phyloP scores from a whole-genome alignment of 2,888 invertebrate species.

The Ametastegia equiseti region DNA sequence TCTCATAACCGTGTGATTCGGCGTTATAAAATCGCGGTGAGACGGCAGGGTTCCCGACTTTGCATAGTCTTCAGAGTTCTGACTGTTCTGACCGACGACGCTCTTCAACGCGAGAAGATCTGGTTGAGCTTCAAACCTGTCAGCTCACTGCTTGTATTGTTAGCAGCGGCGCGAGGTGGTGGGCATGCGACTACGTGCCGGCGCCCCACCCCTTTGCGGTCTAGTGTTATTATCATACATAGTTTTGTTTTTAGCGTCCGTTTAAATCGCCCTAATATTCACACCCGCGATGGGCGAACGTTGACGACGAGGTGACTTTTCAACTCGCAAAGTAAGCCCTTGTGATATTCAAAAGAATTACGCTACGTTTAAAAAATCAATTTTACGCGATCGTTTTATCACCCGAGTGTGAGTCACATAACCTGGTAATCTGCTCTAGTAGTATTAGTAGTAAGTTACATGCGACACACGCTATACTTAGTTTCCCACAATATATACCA shows the following conservation, averaged over 20 bases:
- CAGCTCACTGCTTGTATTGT: slow-evolving; percentile 9
- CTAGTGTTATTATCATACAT: slow-evolving; percentile 18
- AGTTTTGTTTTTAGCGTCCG: slow-evolving; percentile 29
- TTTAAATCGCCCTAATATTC: neutral
- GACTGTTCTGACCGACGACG: too few species aligned
- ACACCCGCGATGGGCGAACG: slow-evolving; percentile 56
- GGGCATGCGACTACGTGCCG: slow-evolving; percentile 54
- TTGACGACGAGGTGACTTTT: slow-evolving; percentile 53
- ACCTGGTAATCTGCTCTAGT: neutral
- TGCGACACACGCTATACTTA: neutral
- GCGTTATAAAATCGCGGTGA: neutral
- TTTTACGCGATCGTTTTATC: neutral
- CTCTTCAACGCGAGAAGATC: slow-evolving; percentile 25
- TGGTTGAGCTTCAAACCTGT: slow-evolving; percentile 56
- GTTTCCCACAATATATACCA: neutral
- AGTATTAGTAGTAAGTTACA: neutral
- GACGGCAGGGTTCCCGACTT: slow-evolving; percentile 15
- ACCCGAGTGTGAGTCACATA: neutral
- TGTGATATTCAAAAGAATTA: neutral
- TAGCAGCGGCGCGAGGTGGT: neutral
- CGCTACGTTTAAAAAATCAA: neutral
- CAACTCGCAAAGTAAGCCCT: slow-evolving; percentile 56
- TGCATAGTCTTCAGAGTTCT: slow-evolving; percentile 42
- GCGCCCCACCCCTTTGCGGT: slow-evolving; percentile 59
- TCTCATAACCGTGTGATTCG: neutral